Evolutionary conservation across 2,113 vertebrate genomes (phyloP).

Genomic region (Mesembrinibis cayennensis): DNA sequence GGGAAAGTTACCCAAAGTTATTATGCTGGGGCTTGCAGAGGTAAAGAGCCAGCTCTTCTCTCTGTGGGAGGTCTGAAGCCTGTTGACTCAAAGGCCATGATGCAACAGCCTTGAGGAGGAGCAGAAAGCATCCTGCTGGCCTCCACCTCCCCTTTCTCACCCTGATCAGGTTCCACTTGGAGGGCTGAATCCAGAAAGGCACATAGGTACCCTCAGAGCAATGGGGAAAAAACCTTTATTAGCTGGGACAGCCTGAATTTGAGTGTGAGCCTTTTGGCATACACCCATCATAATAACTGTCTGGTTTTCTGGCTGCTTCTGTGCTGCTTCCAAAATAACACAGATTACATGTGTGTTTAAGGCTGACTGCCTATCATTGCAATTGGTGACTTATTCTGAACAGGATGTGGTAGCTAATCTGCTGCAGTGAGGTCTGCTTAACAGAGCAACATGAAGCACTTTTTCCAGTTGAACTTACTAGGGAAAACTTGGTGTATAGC

Average conservation of each 20-base stretch:
- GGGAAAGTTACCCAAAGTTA: not conserved
- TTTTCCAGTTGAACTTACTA: not conserved
- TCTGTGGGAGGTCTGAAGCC: slow-evolving; percentile 45
- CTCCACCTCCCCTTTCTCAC: not conserved
- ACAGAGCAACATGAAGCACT: not conserved
- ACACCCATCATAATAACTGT: not conserved
- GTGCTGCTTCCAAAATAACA: not conserved
- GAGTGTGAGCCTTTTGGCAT: not conserved
- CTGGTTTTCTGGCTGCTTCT: not conserved
- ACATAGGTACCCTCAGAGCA: not conserved
- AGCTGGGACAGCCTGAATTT: not conserved
- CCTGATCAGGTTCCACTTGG: not conserved
- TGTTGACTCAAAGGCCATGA: not conserved
- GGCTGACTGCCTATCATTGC: not conserved
- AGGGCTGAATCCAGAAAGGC: not conserved
- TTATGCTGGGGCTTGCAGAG: not conserved
- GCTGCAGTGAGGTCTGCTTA: not conserved
- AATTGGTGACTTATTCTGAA: not conserved
- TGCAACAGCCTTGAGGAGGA: slow-evolving; percentile 18
- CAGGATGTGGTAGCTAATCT: rapidly evolving
- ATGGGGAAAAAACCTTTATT: not conserved
- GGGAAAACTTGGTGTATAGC: not conserved
- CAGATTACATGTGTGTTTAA: rapidly evolving
- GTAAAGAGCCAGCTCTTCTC: not conserved
- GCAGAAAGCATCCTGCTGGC: not conserved